A percentile compares a stretch with the other conserved stretches of the same genome.
Evolutionary conservation across 2,888 invertebrate genomes (phyloP).

Genomic region (Meliscaeva auricollis): DNA sequence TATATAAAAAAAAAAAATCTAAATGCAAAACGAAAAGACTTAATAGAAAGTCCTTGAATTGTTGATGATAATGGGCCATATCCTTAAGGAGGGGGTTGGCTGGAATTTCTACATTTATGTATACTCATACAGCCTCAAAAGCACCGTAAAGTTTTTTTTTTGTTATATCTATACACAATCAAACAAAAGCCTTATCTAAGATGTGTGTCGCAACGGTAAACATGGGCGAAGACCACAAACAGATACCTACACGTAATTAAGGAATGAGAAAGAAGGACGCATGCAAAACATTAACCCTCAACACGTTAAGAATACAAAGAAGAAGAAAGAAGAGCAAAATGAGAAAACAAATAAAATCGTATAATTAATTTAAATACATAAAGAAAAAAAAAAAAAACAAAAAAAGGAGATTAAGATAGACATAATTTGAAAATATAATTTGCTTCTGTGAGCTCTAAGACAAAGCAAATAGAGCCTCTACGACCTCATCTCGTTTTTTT

Average conservation of each 20-base stretch:
- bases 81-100: background rate
- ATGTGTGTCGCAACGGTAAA: constrained; percentile 16
- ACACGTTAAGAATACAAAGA: background rate
- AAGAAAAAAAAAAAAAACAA: background rate
- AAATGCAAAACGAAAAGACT: constrained; percentile 40
- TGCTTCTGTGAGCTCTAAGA: background rate
- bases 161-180: background rate
- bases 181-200: background rate
- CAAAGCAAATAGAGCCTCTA: constrained; percentile 1
- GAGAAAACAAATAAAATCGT: background rate
- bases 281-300: constrained; percentile 20
- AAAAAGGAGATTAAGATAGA: constrained; percentile 24
- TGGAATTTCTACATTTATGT: background rate
- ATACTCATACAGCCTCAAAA: constrained; percentile 4
- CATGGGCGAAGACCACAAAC: background rate
- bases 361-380: constrained; percentile 56
- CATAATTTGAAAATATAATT: constrained; percentile 52
- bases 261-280: constrained; percentile 9
- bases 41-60: constrained; percentile 65
- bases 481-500: background rate
- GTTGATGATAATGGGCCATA: constrained; percentile 21
- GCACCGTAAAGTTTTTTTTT: constrained; percentile 4
- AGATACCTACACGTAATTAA: background rate
- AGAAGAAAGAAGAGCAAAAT: too few relatives aligned
- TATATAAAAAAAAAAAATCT: constrained; percentile 14